These are phyloP conservation scores for Hippocampus abdominalis DNA, from an alignment of 2,113 vertebrate species.

Conservation along the genomic window DNA sequence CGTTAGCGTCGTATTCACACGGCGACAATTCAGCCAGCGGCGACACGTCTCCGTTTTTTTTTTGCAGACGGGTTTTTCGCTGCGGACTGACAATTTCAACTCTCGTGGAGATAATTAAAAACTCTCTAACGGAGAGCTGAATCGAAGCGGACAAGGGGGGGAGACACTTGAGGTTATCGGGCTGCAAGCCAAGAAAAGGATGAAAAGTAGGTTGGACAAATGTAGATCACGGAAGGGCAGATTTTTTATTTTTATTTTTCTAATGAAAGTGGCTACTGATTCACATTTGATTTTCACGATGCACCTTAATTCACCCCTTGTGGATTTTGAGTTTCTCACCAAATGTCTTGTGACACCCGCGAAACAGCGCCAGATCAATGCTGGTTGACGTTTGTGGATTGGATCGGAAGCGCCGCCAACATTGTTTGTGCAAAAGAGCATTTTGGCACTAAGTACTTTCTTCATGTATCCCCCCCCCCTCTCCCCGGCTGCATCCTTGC, in stretches of 20 bases:
- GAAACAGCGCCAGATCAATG: not conserved
- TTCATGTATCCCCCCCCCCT: not conserved
- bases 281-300: not conserved
- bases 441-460: not conserved
- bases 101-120: not conserved
- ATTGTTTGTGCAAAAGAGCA: not conserved
- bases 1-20: not conserved
- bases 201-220: slow-evolving; percentile 37
- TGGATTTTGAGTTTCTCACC: not conserved
- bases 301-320: not conserved
- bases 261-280: slow-evolving; percentile 13
- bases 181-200: slow-evolving; percentile 24
- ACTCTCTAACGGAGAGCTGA: slow-evolving; percentile 1
- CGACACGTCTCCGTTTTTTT: not conserved
- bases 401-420: not conserved
- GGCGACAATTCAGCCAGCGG: slow-evolving; percentile 14
- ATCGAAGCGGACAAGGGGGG: slow-evolving; percentile 4
- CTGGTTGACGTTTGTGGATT: not conserved
- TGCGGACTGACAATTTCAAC: not conserved
- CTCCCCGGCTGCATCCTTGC: not conserved
- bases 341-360: not conserved
- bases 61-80: not conserved
- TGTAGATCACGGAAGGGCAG: slow-evolving; percentile 27
- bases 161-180: slow-evolving; percentile 27
- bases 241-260: not conserved